Evolutionary conservation across 1,140 invertebrate species (phyloP).

Genomic region (Drosophila simulans): DNA sequence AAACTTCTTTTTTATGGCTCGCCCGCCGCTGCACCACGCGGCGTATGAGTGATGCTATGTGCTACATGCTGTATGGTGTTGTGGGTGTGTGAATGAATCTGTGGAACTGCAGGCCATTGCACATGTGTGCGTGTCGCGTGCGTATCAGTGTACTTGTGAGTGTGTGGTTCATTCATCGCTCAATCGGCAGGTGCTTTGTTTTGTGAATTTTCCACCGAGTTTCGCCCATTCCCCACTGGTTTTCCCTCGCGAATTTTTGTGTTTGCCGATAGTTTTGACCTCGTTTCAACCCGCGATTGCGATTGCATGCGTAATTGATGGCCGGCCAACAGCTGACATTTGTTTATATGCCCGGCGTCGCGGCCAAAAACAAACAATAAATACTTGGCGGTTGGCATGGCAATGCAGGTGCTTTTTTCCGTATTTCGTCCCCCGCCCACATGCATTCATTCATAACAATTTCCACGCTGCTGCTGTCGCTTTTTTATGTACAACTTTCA

Average conservation of each 20-base stretch:
- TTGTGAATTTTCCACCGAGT: slow-evolving; percentile 53
- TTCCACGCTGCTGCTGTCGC: slow-evolving; percentile 20
- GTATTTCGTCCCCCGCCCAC: slow-evolving; percentile 18
- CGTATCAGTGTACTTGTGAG: slow-evolving; percentile 13
- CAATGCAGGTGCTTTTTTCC: slow-evolving; percentile 34
- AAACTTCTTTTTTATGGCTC: slow-evolving; percentile 45
- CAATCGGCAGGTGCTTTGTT: slow-evolving; percentile 71
- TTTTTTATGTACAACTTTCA: slow-evolving; percentile 73
- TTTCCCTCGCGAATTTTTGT: slow-evolving; percentile 64
- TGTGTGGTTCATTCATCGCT: slow-evolving; percentile 47
- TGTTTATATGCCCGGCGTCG: slow-evolving; percentile 53
- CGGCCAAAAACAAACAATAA: slow-evolving; percentile 36
- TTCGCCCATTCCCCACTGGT: not conserved
- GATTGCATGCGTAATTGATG: slow-evolving; percentile 79
- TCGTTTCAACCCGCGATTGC: slow-evolving; percentile 65
- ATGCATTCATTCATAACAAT: slow-evolving; percentile 82
- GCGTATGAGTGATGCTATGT: slow-evolving; percentile 73
- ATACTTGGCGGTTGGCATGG: slow-evolving; percentile 56
- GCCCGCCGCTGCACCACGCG: slow-evolving; percentile 38
- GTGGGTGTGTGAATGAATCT: slow-evolving; percentile 32
- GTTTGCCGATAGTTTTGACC: slow-evolving; percentile 80
- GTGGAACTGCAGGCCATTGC: slow-evolving; percentile 54
- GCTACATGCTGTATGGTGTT: not conserved
- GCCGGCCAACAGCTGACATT: slow-evolving; percentile 69
- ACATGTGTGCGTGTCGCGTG: slow-evolving; percentile 21